Evolutionary conservation across 2,797 vertebrate genomes (phyloP), one percentile per base, ranked within the genome.

Genomic region (Sebastes taczanowskii): DNA sequence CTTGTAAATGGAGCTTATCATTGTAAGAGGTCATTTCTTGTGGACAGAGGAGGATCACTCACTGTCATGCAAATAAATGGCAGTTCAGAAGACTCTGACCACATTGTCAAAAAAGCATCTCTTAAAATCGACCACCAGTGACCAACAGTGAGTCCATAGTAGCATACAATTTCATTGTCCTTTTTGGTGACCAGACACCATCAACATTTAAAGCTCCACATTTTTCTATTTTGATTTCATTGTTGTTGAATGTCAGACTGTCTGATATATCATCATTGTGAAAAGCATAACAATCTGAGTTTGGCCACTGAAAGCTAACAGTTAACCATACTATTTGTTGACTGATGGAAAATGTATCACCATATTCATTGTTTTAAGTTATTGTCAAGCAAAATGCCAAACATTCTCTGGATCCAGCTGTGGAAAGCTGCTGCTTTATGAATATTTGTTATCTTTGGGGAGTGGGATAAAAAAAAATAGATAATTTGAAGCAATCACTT

Each of bases 21-120:
- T 65, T 74, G 56, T 74, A 68, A 67, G 59, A 73, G 80, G 76
- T 86, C 1, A 77, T 87, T 87, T 77, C 74, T 62, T 73, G 35
- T 82, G 66, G 78, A 82, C 65, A 58, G 63, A 32, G 35, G 71
- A 78, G 67, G 62, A 85, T 91, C 84, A 64, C 18, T 91, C 71
- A 76, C 71, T 86, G 72, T 88, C 85, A 73, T 76, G 63, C 73
- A 84, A 80, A 83, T 82, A 84, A 92, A 89, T 77, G 58, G 61
- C 60, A 22, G 29, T 42, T 83, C 56, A 64, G 34, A 70, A 73
- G 34, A 56, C 34, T n/a, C 49, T 61, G 66, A 73, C 58, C 62
- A 82, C 71, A 84, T 42, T 38, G 70, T 83, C 78, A 86, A 29
- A 79, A 65, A 25, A 35, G 18, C 38, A n/a, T 34, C 35, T 58